Base-by-base conservation (phyloP, 2,888 invertebrate species). In the Lordiphosa fenestrarum region DNA sequence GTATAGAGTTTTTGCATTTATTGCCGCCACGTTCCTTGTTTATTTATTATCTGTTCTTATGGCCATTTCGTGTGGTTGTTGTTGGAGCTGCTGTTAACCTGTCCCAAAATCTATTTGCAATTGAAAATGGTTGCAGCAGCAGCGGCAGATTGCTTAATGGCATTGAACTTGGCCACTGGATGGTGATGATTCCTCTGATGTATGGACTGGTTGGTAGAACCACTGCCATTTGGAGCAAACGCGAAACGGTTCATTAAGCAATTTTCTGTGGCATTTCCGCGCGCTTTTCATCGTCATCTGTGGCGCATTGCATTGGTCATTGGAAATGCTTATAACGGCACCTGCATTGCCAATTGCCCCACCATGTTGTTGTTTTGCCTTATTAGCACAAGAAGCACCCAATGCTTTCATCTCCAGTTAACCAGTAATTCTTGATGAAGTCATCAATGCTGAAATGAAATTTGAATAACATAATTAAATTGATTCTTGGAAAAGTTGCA, bases 181-280 rank as follows among this genome's bases (percentile, higher is more conserved):
- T 41, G 50, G 64, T 52, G 51, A 47, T 40, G 63, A 53, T 51
- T 57, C 47, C 47, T 37, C 53, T 60, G 57, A 56, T 58, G 58
- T 57, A 44, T 73, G 47, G 54, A 66, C 63, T 65, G 65, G 67
- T 69, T 66, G 55, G 30, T 52, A 73, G 60, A 71, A 65, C 67
- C 35, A 60, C 53, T 65, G 60, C 64, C 75, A 77, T 73, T 73
- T 73, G 70, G 73, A 70, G 69, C 67, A 73, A 69, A 60, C 62
- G 71, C 69, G 62, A 63, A 72, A 76, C 75, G 77, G 73, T 67
- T 73, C 76, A 78, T 81, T 73, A 71, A 76, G 66, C 78, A 78
- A 81, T 81, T 82, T 80, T 82, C 78, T 66, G 52, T 67, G 64
- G 66, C 70, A 81, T 70, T 71, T 77, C 73, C 71, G 66, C 68